Evolutionary conservation across 2,888 invertebrate genomes (phyloP), one percentile per base, ranked within the genome.

Genomic region (Thyatira batis): DNA sequence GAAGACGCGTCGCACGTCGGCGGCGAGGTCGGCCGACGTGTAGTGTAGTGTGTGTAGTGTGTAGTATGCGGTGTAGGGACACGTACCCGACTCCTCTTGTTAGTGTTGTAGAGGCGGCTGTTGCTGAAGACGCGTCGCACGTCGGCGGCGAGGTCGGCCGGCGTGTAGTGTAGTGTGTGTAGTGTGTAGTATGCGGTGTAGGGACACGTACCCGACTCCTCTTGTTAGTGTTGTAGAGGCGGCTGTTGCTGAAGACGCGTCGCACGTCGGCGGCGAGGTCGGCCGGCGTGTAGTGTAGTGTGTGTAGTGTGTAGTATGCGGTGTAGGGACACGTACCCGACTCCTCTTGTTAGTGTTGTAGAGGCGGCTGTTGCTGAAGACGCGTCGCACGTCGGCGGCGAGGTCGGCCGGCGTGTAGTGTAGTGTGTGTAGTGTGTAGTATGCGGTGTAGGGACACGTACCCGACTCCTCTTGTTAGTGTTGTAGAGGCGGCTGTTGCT

Each of bases 401-500:
- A 98, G 96, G 72, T 97, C n/a, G n/a, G n/a, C n/a, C n/a, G n/a
- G n/a, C n/a, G n/a, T n/a, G n/a, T n/a, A n/a, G n/a, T n/a, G n/a
- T n/a, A n/a, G n/a, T n/a, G n/a, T n/a, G n/a, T n/a, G n/a, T n/a
- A n/a, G 25, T 50, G 25, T 30, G 52, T 20, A 25, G 3, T 13
- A 3, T 21, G 17, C 13, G 33, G 3, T 9, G 20, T 17, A 28
- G 48, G 11, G n/a, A 44, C n/a, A 65, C 79, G 69, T 55, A 88
- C 88, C 78, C 87, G 82, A 39, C 87, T 89, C 5, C 89, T 92
- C 84, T 96, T 95, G 84, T 98, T 98, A 46, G 97, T 97, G 85
- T 98, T 98, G 87, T 96, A 98, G 70, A 94, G 95, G 69, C 96
- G 94, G 51, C 98, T 98, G 92, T 99, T 99, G 73, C 94, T 89